Conservation (phyloP, 1,140 invertebrate genomes). For the Drosophila tropicalis region DNA sequence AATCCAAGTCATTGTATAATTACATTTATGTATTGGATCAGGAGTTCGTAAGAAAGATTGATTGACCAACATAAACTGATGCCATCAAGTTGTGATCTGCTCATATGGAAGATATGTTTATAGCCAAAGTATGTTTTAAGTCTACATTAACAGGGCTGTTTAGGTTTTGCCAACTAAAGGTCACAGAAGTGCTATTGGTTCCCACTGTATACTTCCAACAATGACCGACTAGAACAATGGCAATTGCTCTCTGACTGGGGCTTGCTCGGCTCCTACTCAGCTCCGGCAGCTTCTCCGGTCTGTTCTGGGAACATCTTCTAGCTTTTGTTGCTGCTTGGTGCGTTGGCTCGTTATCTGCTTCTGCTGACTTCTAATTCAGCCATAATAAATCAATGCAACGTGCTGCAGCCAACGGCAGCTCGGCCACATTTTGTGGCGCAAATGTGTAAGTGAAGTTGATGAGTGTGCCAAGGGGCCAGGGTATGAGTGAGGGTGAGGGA, state of each 20-base stretch:
- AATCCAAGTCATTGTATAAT: no score
- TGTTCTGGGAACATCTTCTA: constrained; percentile 1
- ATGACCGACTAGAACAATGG: constrained; percentile 65
- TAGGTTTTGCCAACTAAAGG: no score
- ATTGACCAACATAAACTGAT: no score
- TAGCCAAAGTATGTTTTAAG: no score
- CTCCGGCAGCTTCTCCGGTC: constrained; percentile 12
- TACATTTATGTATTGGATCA: no score
- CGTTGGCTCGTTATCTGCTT: constrained; percentile 73
- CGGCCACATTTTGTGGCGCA: constrained; percentile 75
- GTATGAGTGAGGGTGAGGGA: neutral
- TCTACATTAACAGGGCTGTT: no score
- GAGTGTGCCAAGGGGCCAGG: constrained; percentile 37
- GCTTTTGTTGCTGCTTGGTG: constrained; percentile 31
- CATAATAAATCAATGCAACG: constrained; percentile 81
- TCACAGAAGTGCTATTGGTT: neutral
- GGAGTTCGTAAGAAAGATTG: no score
- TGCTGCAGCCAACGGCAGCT: constrained; percentile 57
- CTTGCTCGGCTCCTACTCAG: neutral
- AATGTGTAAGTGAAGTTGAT: constrained; percentile 80
- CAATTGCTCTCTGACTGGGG: constrained; percentile 21
- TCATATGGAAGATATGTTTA: no score
- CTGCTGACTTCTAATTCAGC: constrained; percentile 81
- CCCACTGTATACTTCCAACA: constrained; percentile 9
- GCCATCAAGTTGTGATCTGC: no score